phyloP scores from a whole-genome alignment of 1,140 invertebrate species.

The Battus philenor region DNA sequence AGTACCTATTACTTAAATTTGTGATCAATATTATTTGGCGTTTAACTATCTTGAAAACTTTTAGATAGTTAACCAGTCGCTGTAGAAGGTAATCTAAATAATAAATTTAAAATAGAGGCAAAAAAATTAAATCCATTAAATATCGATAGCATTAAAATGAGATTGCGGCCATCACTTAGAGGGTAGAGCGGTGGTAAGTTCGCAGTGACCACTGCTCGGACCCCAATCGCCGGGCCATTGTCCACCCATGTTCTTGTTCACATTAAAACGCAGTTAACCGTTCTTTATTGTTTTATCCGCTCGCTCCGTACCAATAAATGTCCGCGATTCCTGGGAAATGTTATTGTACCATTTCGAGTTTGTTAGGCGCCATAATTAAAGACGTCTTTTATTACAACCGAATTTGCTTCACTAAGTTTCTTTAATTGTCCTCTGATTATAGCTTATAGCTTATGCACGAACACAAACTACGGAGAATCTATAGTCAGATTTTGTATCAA shows the following conservation, averaged over 20 bases:
- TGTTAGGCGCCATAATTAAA: slow-evolving; percentile 45
- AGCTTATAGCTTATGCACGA: too few species aligned
- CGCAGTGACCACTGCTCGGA: slow-evolving; percentile 47
- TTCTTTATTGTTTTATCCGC: slow-evolving; percentile 73
- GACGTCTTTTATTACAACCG: slow-evolving; percentile 44
- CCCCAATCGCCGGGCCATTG: slow-evolving; percentile 57
- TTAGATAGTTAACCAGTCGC: too few species aligned
- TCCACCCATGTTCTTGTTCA: slow-evolving; percentile 63
- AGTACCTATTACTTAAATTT: too few species aligned
- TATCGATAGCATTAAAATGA: slow-evolving; percentile 21
- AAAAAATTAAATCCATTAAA: too few species aligned
- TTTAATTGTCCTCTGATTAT: neutral
- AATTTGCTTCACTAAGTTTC: slow-evolving; percentile 37
- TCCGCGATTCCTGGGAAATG: slow-evolving; percentile 61
- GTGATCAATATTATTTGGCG: too few species aligned
- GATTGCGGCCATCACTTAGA: slow-evolving; percentile 24
- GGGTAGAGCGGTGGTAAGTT: slow-evolving; percentile 44
- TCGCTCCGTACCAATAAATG: slow-evolving; percentile 54
- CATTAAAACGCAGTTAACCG: slow-evolving; percentile 72
- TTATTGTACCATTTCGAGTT: slow-evolving; percentile 52
- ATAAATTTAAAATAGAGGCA: too few species aligned
- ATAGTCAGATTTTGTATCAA: too few species aligned
- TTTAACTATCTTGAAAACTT: too few species aligned
- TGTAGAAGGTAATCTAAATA: too few species aligned
- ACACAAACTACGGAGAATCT: too few species aligned